Base-by-base conservation (phyloP, 1,140 invertebrate genomes). In the Andrena cerasifolii region DNA sequence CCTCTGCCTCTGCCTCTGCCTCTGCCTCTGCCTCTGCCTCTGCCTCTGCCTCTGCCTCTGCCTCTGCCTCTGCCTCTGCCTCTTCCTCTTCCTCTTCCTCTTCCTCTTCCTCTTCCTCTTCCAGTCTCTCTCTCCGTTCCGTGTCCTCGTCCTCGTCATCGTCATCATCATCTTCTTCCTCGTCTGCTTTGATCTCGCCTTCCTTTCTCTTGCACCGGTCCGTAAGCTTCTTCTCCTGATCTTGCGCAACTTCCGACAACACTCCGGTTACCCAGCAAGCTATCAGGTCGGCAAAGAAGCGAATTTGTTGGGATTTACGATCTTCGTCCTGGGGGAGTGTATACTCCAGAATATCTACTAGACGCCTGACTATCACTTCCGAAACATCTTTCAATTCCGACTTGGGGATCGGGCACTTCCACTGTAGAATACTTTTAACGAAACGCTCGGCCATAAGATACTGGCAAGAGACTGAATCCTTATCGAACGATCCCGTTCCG, bases 241-340 rank as follows among this genome's bases (percentile, higher is more conserved):
- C 58, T 24, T 90, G 72, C 3, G 88, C 86, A 0, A 92, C 84
- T 58, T 92, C 87, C 0, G 84, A 43, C 0, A 92, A 45, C 4
- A 93, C 73, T 0, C 88, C 91, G 0, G 86, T 63, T 45, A 93
- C 86, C 91, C 92, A 93, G 43, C 86, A 86, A 6, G 90, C 90
- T 31, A 92, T 67, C 0, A 89, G 28, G 26, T 92, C 88, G 4
- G 92, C 82, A 0, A 92, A 66, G 47, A 90, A 79, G n/a, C 72
- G 82, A 80, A 93, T 87, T 70, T 93, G 92, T 36, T 90, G 88
- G 14, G 86, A 89, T 14, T 86, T 85, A 6, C 89, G 78, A 31
- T 92, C 90, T 16, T 86, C 36, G 0, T 74, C 18, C 4, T 59
- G 28, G 10, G 81, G 53, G 0, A 85, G 78, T 1, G 24, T 62